Evolutionary conservation across 2,113 vertebrate genomes (phyloP).

Genomic region (Hydrochoerus hydrochaeris): DNA sequence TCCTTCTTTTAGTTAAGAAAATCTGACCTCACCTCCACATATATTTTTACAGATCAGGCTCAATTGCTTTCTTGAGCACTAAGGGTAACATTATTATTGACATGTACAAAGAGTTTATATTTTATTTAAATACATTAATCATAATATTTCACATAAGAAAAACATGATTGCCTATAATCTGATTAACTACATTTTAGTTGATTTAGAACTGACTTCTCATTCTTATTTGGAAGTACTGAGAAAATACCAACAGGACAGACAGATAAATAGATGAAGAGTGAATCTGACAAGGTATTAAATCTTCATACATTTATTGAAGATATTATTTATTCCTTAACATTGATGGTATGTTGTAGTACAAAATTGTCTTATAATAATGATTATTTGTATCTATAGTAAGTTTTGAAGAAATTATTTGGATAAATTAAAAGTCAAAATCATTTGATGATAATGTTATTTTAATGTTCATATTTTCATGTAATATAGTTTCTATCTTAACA

Average conservation of each 20-base stretch:
- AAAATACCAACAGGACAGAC: neutral
- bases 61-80: neutral
- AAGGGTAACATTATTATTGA: neutral
- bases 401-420: neutral
- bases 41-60: neutral
- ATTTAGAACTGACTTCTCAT: neutral
- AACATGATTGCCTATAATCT: neutral
- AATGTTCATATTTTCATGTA: constrained; percentile 5
- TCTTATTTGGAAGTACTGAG: neutral
- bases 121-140: neutral
- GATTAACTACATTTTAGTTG: neutral
- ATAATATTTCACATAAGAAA: neutral
- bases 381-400: neutral
- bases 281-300: neutral
- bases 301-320: neutral
- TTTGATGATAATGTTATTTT: constrained; percentile 39
- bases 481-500: neutral
- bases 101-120: neutral
- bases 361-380: neutral
- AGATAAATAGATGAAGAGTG: neutral
- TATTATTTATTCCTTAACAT: neutral
- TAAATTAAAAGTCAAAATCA: neutral
- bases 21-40: no score
- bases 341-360: neutral
- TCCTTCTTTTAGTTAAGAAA: neutral